Base-by-base conservation (phyloP, 1,140 invertebrate genomes). In the Cardiocondyla obscurior region DNA sequence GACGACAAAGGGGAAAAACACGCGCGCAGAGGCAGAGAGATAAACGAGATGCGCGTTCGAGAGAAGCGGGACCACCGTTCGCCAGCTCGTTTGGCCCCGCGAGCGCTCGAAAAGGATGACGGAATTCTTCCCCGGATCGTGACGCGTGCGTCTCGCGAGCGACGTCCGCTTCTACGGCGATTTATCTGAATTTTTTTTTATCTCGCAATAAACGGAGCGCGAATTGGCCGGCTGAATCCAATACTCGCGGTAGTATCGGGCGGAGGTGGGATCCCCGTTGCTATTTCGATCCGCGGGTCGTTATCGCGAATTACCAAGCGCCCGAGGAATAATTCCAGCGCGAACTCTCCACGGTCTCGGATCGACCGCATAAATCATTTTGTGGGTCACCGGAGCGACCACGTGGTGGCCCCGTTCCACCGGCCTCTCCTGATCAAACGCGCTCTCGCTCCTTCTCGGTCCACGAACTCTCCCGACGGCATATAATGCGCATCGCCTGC, bases 301-400 rank as follows among this genome's bases (percentile, higher is more conserved):
- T 79, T 79, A 79, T 69, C 74, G 74, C 46, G 60, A 67, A 79
- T 79, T 67, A 67, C 10, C 74, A 33, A 39, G 19, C 16, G 25
- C 19, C 62, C 46, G 33, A 53, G 25, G 74, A 79, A 79, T 79
- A 67, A 79, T 79, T 79, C 74, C 74, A 79, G 74, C 74, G 60
- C 64, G 74, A 33, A 62, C 62, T 79, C 36, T 42, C 74, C 62
- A 36, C 60, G 42, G 39, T 62, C 55, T 42, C 72, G 57, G 74
- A 39, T 77, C 74, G 60, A 64, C 46, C 62, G 46, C 62, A 79
- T 79, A 79, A 79, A 79, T 79, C 74, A 79, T 69, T 79, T 79
- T 79, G 74, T 79, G 46, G 74, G 74, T 79, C 74, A 79, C 74
- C 74, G 74, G 74, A 79, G 62, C 74, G 62, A 36, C 74, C 74